Base-by-base conservation (phyloP, 2,113 vertebrate genomes). In the Neodontobutis hainanensis region DNA sequence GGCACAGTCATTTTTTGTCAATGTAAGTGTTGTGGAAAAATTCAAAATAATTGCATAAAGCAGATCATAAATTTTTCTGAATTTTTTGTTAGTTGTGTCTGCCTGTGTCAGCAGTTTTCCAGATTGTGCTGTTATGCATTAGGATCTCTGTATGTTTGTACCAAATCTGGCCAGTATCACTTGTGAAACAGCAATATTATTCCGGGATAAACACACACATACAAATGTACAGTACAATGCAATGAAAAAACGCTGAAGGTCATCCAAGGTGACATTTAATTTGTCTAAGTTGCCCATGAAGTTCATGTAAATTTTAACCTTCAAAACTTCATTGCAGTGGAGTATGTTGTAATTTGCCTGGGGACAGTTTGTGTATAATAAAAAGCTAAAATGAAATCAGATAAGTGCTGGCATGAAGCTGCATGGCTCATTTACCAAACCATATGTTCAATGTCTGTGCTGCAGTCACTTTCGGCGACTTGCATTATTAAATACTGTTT, bases 381-480 rank as follows among this genome's bases (percentile, higher is more conserved):
- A 59, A 69, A 72, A 61, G 46, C 71, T 51, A 19, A 70, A 66
- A 51, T 43, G 5, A 45, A 67, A 67, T 60, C 62, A 68, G 53
- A 75, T 64, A 73, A 65, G 62, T 66, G 32, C 63, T 65, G 64
- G 59, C 63, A 74, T 5, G 55, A 49, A 68, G 73, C 56, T 19
- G 10, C 32, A 50, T 0, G 8, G 60, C 49, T 77, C 49, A 44
- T 74, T 64, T 70, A 44, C 16, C 55, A 66, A 69, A 46, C 65
- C 75, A 63, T 19, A 64, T 61, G 83, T 61, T 75, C 43, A 32
- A 50, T 5, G 5, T 69, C 64, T 55, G n/a, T 38, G 59, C 9
- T 70, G 43, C 77, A 55, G 53, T 49, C 77, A 59, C 48, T 49
- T 45, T 73, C 73, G 65, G 59, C 60, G 4, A 62, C 75, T 51